phyloP scores from a whole-genome alignment of 1,140 invertebrate genomes.

The Trachelipus rathkii region DNA sequence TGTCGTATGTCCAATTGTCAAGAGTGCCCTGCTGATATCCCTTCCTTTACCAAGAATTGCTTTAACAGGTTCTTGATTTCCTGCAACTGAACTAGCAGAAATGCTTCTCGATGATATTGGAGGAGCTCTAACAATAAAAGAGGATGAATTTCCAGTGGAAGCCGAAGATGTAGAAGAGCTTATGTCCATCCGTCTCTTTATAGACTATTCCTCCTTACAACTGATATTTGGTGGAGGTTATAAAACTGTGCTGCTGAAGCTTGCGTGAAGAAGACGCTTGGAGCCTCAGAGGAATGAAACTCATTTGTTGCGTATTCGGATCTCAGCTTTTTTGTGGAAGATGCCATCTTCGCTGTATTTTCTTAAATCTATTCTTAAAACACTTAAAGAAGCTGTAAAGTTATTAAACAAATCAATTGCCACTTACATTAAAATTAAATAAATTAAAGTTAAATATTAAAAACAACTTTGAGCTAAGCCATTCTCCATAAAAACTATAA shows the following conservation, averaged over 20 bases:
- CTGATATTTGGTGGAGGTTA: background rate
- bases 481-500: too few species aligned
- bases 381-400: too few species aligned
- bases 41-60: conserved; percentile 40
- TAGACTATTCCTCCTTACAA: background rate
- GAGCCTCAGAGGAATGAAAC: too few species aligned
- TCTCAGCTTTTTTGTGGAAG: too few species aligned
- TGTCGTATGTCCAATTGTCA: conserved; percentile 33
- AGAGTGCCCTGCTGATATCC: conserved; percentile 28
- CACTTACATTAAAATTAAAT: too few species aligned
- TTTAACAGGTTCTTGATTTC: conserved; percentile 35
- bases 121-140: background rate
- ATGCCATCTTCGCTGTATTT: too few species aligned
- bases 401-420: too few species aligned
- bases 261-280: background rate
- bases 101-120: background rate
- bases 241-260: background rate
- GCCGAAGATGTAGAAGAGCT: background rate
- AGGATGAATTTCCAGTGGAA: background rate
- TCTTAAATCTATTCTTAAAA: too few species aligned
- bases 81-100: background rate
- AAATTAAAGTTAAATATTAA: too few species aligned
- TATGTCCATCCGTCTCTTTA: background rate
- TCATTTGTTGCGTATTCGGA: too few species aligned
- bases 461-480: too few species aligned